These are phyloP conservation scores for Nothobranchius furzeri DNA, from an alignment of 2,113 vertebrate genomes.

Conservation along the genomic window DNA sequence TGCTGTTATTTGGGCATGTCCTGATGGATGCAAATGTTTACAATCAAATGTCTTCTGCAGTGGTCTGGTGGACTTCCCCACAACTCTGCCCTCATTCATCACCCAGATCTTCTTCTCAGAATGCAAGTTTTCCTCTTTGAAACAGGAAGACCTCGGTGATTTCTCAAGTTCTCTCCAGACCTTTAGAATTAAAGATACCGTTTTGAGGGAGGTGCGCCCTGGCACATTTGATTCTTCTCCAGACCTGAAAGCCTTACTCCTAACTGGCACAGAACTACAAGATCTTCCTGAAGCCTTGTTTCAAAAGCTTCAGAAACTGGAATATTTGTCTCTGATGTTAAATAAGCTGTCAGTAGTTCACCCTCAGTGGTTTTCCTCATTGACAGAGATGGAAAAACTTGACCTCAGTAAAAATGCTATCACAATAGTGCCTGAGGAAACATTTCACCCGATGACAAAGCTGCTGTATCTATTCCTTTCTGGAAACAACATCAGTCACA, in stretches of 20 bases:
- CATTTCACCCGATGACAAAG: slow-evolving; percentile 56
- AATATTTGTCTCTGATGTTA: slow-evolving; percentile 80
- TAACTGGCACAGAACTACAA: slow-evolving; percentile 56
- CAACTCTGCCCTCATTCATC: slow-evolving; percentile 45
- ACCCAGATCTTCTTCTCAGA: slow-evolving; percentile 31
- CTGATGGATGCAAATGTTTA: slow-evolving; percentile 60
- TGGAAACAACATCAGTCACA: slow-evolving; percentile 80
- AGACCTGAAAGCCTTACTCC: slow-evolving; percentile 40
- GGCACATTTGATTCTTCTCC: slow-evolving; percentile 64
- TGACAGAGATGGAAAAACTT: slow-evolving; percentile 47
- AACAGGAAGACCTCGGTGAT: slow-evolving; percentile 57
- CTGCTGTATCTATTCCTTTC: slow-evolving; percentile 82
- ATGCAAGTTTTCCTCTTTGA: slow-evolving; percentile 59
- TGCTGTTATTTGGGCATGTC: slow-evolving; percentile 58
- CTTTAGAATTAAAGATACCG: slow-evolving; percentile 47
- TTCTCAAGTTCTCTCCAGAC: slow-evolving; percentile 36
- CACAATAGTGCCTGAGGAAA: slow-evolving; percentile 51
- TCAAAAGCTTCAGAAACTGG: slow-evolving; percentile 79
- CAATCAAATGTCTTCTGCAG: slow-evolving; percentile 20
- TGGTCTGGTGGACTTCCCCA: slow-evolving; percentile 68
- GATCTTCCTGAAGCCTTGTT: slow-evolving; percentile 79
- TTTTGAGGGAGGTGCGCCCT: slow-evolving; percentile 57
- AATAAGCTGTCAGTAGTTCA: slow-evolving; percentile 75
- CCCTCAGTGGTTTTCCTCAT: slow-evolving; percentile 57
- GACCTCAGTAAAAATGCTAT: slow-evolving; percentile 70